Evolutionary conservation across 2,113 vertebrate species (phyloP), one percentile per base, ranked within the genome.

Genomic region (Nycticryphes semicollaris): DNA sequence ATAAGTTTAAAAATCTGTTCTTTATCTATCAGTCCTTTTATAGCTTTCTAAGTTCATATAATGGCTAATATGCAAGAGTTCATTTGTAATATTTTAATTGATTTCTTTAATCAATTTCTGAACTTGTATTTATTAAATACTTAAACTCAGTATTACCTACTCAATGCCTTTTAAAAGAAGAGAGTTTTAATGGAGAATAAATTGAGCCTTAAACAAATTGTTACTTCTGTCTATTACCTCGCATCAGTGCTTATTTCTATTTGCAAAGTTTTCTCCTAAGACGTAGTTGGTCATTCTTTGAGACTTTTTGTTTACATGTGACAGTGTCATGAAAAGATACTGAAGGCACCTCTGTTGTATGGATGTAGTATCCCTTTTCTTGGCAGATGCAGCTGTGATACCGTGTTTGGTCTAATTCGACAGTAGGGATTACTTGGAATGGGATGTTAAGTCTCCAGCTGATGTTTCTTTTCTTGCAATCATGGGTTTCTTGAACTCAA

Each of bases 81-180:
- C 95, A 96, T 98, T 98, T 98, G 98, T 98, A 98, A 97, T 98
- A 97, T 98, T 97, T 98, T 98, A 97, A 98, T 98, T 98, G 98
- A 98, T 98, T 98, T 98, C 98, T 97, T 98, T 98, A 97, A 98
- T 98, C 96, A 97, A 96, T 98, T 98, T 98, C 97, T 97, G 97
- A 97, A 98, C 97, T 97, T 98, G 97, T 98, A 98, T 98, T 98
- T 98, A 98, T 98, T 98, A 98, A 98, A 98, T 98, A 98, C 98
- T 98, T 98, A 98, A 98, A 98, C 98, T 98, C 98, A 98, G 98
- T 98, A 98, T 98, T 98, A 98, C 97, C 97, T 98, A 98, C 98
- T 98, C 97, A 98, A 98, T 98, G 98, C 98, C 98, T 98, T 98
- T 98, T 98, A 97, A 97, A 98, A 98, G 97, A 98, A 98, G 98